These are phyloP conservation scores for Peromyscus aztecus DNA, from an alignment of 2,797 vertebrate species.

Conservation along the genomic window DNA sequence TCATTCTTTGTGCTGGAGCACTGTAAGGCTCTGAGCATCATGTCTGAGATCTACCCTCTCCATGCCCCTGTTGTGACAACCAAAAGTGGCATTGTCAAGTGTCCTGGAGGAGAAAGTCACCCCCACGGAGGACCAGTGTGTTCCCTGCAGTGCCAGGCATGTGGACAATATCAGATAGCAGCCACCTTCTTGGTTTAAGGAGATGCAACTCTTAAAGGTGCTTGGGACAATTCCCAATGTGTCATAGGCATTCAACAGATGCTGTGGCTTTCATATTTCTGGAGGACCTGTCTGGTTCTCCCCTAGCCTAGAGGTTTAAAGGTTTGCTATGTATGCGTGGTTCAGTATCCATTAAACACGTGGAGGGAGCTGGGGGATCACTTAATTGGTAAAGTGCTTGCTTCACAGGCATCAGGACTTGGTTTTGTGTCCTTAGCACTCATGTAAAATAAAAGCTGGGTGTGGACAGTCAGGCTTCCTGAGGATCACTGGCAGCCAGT, in stretches of 20 bases:
- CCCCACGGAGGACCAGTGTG: neutral
- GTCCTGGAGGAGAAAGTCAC: neutral
- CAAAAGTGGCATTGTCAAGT: neutral
- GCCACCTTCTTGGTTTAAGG: neutral
- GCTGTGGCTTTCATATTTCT: neutral
- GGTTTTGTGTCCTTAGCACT: neutral
- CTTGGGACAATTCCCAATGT: fast-evolving
- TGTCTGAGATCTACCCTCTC: neutral
- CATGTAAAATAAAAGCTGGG: neutral
- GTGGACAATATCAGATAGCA: too few relatives aligned
- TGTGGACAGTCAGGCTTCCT: neutral
- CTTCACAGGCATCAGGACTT: neutral
- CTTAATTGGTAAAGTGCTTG: neutral
- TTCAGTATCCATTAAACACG: neutral
- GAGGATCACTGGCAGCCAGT: neutral
- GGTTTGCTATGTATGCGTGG: neutral
- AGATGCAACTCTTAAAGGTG: fast-evolving
- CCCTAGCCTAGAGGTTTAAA: neutral
- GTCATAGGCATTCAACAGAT: fast-evolving
- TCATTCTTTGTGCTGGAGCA: neutral
- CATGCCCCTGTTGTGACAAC: neutral
- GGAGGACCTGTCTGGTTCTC: neutral
- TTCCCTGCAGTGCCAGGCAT: neutral
- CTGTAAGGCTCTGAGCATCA: fast-evolving
- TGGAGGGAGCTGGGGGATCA: neutral